Percentiles rank a stretch among this genome's conserved stretches.
Conservation (phyloP, 1,140 invertebrate species). For the Procambarus virginalis region DNA sequence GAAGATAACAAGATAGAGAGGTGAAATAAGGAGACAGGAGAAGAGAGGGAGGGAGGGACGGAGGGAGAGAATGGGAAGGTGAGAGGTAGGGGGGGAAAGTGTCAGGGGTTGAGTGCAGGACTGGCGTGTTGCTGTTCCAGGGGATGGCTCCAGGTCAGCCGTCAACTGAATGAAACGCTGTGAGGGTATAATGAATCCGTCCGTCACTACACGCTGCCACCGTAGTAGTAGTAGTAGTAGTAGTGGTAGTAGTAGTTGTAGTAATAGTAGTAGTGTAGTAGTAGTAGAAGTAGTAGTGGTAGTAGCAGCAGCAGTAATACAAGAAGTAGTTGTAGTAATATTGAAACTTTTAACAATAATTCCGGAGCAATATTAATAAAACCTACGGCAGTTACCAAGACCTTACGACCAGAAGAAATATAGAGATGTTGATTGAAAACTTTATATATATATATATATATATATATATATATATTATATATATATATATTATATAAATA, state of each 20-base stretch:
- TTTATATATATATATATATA: too few species aligned
- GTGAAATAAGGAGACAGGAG: not conserved
- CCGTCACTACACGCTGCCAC: not conserved
- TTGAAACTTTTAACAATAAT: not conserved
- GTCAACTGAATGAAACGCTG: slow-evolving; percentile 29
- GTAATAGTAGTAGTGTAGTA: too few species aligned
- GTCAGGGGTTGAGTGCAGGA: not conserved
- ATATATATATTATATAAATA: too few species aligned
- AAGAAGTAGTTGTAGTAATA: not conserved
- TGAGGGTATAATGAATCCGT: not conserved
- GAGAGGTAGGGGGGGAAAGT: not conserved
- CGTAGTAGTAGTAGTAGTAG: slow-evolving; percentile 11
- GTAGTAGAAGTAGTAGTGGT: not conserved
- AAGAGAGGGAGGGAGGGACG: not conserved
- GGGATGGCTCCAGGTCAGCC: not conserved
- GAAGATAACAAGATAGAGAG: too few species aligned
- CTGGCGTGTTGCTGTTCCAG: not conserved
- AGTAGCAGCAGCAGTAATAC: not conserved
- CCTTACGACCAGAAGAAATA: too few species aligned
- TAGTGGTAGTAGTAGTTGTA: slow-evolving; percentile 27
- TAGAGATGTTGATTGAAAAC: too few species aligned
- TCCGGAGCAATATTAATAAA: not conserved
- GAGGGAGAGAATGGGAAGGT: too few species aligned
- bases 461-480: too few species aligned
- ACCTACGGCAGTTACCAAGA: too few species aligned